Evolutionary conservation across 2,797 vertebrate genomes (phyloP), one percentile per base, ranked within the genome.

Genomic region (Lacerta bilineata): DNA sequence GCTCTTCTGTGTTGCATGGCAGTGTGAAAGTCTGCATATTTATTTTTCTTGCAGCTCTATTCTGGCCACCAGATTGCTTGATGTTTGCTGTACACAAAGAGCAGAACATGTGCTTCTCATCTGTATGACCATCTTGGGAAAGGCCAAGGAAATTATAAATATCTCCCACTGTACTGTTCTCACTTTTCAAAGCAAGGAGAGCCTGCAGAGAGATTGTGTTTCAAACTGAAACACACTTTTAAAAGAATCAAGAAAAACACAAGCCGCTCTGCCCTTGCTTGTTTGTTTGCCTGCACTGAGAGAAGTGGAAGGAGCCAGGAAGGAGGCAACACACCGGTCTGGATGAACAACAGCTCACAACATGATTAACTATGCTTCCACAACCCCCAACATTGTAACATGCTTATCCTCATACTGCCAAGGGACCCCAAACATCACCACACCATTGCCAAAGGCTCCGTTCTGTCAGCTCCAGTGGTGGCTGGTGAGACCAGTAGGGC

Each of bases 1-100:
- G 90, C 93, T 95, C 93, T 94, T 93, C 95, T 95, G 93, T 90
- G 91, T 15, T 87, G 88, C 61, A 72, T 41, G 2, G 33, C 33
- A 90, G 86, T 92, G 87, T 76, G 89, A 84, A 90, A 84, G 84
- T 94, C 5, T n/a, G 0, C 1, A 46, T 93, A 85, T 91, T 89
- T 55, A 78, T 91, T 91, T 88, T 0, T 59, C 66, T 61, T 87
- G 86, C 90, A 88, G 10, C 4, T 2, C n/a, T 1, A 0, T 84
- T 46, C n/a, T 27, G 20, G 50, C 92, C 88, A 75, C 72, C 50
- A 64, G 50, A 81, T 64, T 80, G 81, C 72, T 92, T 84, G 71
- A 71, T 15, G 11, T 94, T 92, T 91, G 86, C 82, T 88, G n/a
- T 71, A 83, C 17, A 74, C 59, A 84, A 85, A 88, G 33, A 80